Base-by-base conservation (phyloP, 1,140 invertebrate genomes). In the Chlorops oryzae region DNA sequence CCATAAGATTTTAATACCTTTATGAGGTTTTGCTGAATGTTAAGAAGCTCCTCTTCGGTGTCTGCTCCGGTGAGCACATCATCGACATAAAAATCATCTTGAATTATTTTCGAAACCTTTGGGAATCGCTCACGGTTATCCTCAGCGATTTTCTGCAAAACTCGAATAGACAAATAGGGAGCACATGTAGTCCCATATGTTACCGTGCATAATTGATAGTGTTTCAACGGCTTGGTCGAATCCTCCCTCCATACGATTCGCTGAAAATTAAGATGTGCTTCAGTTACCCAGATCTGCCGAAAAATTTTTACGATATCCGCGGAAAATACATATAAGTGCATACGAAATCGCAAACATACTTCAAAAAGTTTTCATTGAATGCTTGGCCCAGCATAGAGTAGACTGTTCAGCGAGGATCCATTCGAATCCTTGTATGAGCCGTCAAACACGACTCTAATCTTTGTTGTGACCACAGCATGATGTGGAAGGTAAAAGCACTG, bases 11-110 rank as follows among this genome's bases (percentile, higher is more conserved):
- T n/a, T n/a, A n/a, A n/a, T n/a, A n/a, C n/a, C n/a, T n/a, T n/a
- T n/a, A 51, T 51, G 13, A 64, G 34, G 25, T 59, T 47, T 10
- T 41, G 32, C 32, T 25, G 28, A 18, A 24, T 10, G 12, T 22
- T 13, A 12, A 54, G 13, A 1, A 34, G 24, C 37, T 63, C 42
- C 39, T 56, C 40, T 23, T 54, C 45, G n/a, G 53, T 56, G 15
- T 61, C 45, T 39, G 40, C 46, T 13, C 66, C 64, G 5, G 59
- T 59, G 3, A 71, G 38, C 1, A 65, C 17, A 47, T 75, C 70
- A 51, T 75, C 73, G 7, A 73, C 54, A 47, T 67, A 74, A 48
- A 68, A 65, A 39, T 73, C 65, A 32, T 53, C 46, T 37, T 21
- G 23, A 6, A 62, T 56, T 22, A 57, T 59, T 22, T 54, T 28